Base-by-base conservation (phyloP, 2,888 invertebrate species). In the Diarsia rubi region DNA sequence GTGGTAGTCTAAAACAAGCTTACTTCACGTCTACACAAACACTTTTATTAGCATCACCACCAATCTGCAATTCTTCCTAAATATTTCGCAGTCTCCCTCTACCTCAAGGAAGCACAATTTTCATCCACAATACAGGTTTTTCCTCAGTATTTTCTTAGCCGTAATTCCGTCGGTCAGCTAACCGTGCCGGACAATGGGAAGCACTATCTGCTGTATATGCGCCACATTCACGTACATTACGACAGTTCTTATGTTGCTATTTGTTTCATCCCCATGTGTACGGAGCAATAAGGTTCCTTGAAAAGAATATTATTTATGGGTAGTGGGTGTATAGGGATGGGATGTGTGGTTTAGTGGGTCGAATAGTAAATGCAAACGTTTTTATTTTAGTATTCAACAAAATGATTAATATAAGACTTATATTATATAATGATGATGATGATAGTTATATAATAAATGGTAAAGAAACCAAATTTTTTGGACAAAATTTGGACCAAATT, bases 231-330 rank as follows among this genome's bases (percentile, higher is more conserved):
- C 91, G 91, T 92, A 91, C 85, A 89, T 91, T 91, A 88, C 89
- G 88, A 89, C 85, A 86, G 88, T 90, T 92, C 91, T 92, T 92
- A 90, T 89, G 89, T 90, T 88, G 83, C 90, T 93, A 92, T 94
- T 94, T 93, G 94, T 95, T 95, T 94, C 92, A 92, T 93, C 91
- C 91, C 90, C 88, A 86, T 90, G 88, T 88, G 82, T 89, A 90
- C 65, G 92, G 91, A 86, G 94, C 93, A 95, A 95, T 95, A 95
- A 93, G 94, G 91, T 93, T 88, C 89, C 87, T 88, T 94, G 94
- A 93, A 95, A 95, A 95, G 95, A 95, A 94, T 95, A 95, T 96
- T 94, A 95, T 96, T 96, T 96, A 96, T 95, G 96, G 93, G 89
- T 88, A 83, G 89, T 69, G 69, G 69, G 37, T 3, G 71, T 45